Evolutionary conservation across 2,797 vertebrate species (phyloP).

Genomic region (Epinephelus malabaricus): DNA sequence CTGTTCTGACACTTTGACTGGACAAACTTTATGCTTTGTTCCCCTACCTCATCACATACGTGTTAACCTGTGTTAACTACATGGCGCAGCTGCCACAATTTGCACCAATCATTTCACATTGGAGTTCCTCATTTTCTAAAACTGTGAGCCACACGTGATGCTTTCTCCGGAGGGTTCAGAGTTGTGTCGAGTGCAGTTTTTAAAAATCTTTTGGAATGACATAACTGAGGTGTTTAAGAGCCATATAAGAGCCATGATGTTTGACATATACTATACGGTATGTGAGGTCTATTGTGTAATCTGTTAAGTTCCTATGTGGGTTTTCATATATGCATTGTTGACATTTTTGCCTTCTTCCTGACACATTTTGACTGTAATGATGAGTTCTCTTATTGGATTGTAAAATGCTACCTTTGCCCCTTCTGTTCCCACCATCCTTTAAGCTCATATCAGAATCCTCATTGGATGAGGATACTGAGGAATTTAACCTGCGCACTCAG

Average conservation of each 20-base stretch:
- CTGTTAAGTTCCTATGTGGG: not conserved
- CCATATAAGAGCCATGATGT: not conserved
- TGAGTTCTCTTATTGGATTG: constrained; percentile 46
- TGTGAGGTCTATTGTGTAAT: not conserved
- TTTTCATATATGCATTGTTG: constrained; percentile 3
- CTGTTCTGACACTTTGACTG: not conserved
- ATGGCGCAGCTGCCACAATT: not conserved
- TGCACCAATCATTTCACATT: not conserved
- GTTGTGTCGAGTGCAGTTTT: not conserved
- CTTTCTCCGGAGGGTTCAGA: constrained; percentile 12
- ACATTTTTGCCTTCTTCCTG: not conserved
- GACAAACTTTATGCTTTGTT: not conserved
- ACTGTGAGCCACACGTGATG: not conserved
- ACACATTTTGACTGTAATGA: not conserved
- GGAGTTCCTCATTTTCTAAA: not conserved
- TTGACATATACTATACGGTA: constrained; percentile 3
- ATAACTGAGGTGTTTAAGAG: constrained; percentile 1
- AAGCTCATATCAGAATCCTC: constrained; percentile 32
- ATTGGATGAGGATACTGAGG: constrained; percentile 38
- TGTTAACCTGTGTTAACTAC: too few species aligned
- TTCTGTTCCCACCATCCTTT: constrained; percentile 6
- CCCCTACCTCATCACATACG: not conserved
- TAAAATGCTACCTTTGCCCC: constrained; percentile 44
- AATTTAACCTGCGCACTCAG: constrained; percentile 42
- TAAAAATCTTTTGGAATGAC: constrained; percentile 29